Percentiles rank a stretch among this genome's conserved stretches.
These are phyloP conservation scores for Muscina levida DNA, from an alignment of 2,888 invertebrate species.

Conservation along the genomic window DNA sequence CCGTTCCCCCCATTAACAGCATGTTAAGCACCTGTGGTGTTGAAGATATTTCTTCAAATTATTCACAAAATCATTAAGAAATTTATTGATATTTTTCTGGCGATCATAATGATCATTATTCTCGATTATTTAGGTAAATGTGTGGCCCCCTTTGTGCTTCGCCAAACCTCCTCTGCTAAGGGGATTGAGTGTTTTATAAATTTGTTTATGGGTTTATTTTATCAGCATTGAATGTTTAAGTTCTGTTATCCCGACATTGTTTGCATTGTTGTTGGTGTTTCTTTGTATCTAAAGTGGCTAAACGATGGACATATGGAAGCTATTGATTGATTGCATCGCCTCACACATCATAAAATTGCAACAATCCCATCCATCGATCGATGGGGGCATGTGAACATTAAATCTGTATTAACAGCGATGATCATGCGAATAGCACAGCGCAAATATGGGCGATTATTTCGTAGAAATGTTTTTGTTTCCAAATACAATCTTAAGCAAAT, in stretches of 20 bases:
- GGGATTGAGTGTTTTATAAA: conserved; percentile 11
- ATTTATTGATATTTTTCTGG: conserved; percentile 41
- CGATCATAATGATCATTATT: conserved; percentile 28
- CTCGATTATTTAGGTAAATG: not conserved
- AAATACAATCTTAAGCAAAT: too few species aligned
- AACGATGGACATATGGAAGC: conserved; percentile 65
- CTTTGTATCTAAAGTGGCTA: conserved; percentile 48
- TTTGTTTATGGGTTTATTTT: conserved; percentile 41
- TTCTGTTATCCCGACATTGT: not conserved
- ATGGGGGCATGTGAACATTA: not conserved
- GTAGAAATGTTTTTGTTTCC: too few species aligned
- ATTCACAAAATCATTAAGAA: conserved; percentile 46
- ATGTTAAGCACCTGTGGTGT: conserved; percentile 72
- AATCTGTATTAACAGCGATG: too few species aligned
- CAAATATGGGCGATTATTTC: too few species aligned
- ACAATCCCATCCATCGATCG: conserved; percentile 34
- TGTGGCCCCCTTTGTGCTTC: not conserved
- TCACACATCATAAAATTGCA: conserved; percentile 76
- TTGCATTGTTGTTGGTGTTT: conserved; percentile 50
- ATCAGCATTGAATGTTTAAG: conserved; percentile 25
- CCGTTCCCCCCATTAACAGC: conserved; percentile 5
- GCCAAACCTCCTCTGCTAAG: not conserved
- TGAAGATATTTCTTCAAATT: conserved; percentile 66
- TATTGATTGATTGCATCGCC: conserved; percentile 76
- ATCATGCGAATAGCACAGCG: too few species aligned